A percentile compares a stretch with the other conserved stretches of the same genome.
Conservation (phyloP, 1,140 invertebrate species). For the Heliothis subflexa region DNA sequence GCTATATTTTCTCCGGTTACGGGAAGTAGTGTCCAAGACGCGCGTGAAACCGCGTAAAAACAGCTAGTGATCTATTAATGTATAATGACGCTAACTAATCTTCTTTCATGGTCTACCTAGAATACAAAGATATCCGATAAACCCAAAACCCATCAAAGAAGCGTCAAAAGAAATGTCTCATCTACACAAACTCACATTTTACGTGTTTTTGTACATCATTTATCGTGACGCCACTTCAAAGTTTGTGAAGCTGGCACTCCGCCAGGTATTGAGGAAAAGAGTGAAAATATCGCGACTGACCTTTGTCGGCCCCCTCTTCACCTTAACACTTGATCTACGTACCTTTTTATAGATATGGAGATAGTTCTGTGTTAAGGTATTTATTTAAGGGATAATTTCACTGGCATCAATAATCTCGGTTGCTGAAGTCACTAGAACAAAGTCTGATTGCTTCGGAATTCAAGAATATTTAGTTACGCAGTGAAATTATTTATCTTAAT, state of each 20-base stretch:
- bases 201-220: constrained; percentile 28
- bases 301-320: constrained; percentile 48
- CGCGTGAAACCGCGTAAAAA: no score
- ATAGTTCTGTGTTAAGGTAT: not conserved
- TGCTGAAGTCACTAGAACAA: no score
- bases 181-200: not conserved
- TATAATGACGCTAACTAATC: no score
- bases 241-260: constrained; percentile 48
- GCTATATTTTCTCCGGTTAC: no score
- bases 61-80: no score
- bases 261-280: constrained; percentile 58
- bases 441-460: no score
- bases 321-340: constrained; percentile 4
- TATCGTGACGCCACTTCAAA: constrained; percentile 40
- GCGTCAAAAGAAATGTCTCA: not conserved
- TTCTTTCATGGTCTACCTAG: no score
- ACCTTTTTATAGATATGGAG: not conserved
- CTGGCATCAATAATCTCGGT: no score
- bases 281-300: constrained; percentile 61
- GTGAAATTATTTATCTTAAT: no score
- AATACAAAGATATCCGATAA: not conserved
- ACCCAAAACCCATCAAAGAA: not conserved
- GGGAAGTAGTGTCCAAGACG: no score
- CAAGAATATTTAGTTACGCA: no score
- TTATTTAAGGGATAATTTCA: no score